Evolutionary conservation across 2,113 vertebrate species (phyloP), one percentile per base, ranked within the genome.

Genomic region (Mormyrus lacerda): DNA sequence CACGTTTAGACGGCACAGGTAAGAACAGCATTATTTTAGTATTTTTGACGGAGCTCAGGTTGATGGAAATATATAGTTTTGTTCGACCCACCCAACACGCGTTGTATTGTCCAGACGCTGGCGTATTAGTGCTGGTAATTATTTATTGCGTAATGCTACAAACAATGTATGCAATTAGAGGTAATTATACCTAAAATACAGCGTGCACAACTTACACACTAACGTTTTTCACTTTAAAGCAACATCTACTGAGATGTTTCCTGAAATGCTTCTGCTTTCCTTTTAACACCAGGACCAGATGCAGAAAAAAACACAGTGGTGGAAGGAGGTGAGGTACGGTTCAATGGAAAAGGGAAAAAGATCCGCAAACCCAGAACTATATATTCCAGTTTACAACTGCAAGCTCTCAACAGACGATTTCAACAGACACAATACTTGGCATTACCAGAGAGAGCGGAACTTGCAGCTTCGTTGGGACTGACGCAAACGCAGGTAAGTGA

Each of bases 111-210:
- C 96, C 98, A 97, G 96, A 97, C 97, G 97, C 97, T 96, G 96
- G 94, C 95, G 94, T 97, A 98, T 98, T 98, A 97, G 96, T 97
- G 97, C 96, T 95, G 95, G 96, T 97, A 98, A 99, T 99, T 99
- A 99, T 99, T 99, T 98, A 97, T 99, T 98, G 97, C 97, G 97
- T 98, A 97, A 98, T 94, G 95, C 97, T 97, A 97, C 98, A 98
- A 99, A 99, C 98, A 98, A 99, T 99, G 98, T 98, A 97, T 98
- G 97, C 98, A 99, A 99, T 99, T 99, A 99, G 97, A 97, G 97
- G 96, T 97, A 99, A 99, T 99, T 99, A 99, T 98, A 98, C 96
- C 96, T 97, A 98, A 98, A 98, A 96, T 97, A 96, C 96, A 95
- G 97, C 94, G 95, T 96, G 97, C 96, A 96, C 97, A 97, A 97